phyloP scores from a whole-genome alignment of 2,888 invertebrate species.

The Anaspis maculata region DNA sequence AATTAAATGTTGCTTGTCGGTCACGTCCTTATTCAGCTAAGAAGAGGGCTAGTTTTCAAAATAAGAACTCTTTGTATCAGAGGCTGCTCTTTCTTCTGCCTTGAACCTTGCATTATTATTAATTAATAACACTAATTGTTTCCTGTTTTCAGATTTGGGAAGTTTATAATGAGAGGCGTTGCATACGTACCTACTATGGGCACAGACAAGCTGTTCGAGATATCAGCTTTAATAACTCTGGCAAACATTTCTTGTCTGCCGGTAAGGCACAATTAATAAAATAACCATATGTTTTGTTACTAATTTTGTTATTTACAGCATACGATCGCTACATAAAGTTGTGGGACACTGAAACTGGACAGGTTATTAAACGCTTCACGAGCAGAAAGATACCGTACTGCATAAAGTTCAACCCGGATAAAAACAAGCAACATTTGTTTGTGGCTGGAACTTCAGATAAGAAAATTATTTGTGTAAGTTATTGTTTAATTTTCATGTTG shows the following conservation, averaged over 20 bases:
- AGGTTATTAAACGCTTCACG: conserved; percentile 78
- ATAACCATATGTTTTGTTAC: no score
- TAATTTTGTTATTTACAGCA: conserved; percentile 47
- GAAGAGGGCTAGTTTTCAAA: no score
- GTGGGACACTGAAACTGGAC: conserved; percentile 98
- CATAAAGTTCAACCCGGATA: conserved; percentile 95
- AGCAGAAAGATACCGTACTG: conserved; percentile 97
- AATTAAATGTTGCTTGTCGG: no score
- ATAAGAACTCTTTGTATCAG: no score
- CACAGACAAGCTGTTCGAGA: conserved; percentile 96
- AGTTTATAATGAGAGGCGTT: conserved; percentile 89
- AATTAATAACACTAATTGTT: no score
- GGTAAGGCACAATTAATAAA: no score
- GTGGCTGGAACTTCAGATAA: conserved; percentile 98
- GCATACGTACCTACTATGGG: conserved; percentile 90
- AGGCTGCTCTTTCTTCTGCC: no score
- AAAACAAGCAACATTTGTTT: conserved; percentile 94
- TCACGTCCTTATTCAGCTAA: no score
- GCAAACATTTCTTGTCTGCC: conserved; percentile 88
- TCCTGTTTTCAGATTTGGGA: conserved; percentile 77
- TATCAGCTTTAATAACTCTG: conserved; percentile 89
- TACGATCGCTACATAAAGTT: conserved; percentile 96
- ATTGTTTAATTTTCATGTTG: background rate
- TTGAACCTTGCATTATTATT: no score
- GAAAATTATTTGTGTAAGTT: conserved; percentile 94